phyloP scores from a whole-genome alignment of 2,888 invertebrate species.

The Lysandra coridon region DNA sequence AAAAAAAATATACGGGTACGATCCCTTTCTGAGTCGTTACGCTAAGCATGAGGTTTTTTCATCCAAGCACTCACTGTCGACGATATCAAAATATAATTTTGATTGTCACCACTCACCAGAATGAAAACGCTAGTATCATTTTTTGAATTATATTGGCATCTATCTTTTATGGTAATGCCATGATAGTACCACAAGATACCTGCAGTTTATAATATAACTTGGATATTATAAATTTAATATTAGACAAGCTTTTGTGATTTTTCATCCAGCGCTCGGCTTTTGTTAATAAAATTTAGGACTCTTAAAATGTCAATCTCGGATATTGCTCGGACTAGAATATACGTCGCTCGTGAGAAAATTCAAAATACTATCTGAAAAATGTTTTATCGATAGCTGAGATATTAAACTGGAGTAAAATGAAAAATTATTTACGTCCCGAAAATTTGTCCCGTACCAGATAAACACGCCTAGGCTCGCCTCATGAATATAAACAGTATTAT shows the following conservation, averaged over 20 bases:
- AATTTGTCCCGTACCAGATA: neutral
- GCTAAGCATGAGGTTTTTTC: too few relatives aligned
- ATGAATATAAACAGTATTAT: neutral
- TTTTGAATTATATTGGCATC: too few relatives aligned
- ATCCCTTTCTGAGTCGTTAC: too few relatives aligned
- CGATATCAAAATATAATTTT: too few relatives aligned
- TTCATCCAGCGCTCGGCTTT: neutral
- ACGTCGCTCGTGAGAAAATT: neutral
- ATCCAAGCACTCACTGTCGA: too few relatives aligned
- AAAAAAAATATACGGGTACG: too few relatives aligned
- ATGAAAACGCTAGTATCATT: too few relatives aligned
- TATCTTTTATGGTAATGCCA: too few relatives aligned
- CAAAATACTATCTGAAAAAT: neutral
- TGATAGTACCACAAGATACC: too few relatives aligned
- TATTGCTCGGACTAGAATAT: slow-evolving; percentile 19
- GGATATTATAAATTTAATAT: neutral
- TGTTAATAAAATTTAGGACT: slow-evolving; percentile 1
- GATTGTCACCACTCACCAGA: too few relatives aligned
- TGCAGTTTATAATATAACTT: neutral
- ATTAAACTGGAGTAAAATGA: neutral
- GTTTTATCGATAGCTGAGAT: neutral
- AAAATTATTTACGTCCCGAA: neutral
- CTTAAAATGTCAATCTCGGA: neutral
- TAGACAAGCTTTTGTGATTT: neutral
- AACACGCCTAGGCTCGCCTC: neutral